Evolutionary conservation across 2,888 invertebrate species (phyloP).

Genomic region (Tiliacea aurago): DNA sequence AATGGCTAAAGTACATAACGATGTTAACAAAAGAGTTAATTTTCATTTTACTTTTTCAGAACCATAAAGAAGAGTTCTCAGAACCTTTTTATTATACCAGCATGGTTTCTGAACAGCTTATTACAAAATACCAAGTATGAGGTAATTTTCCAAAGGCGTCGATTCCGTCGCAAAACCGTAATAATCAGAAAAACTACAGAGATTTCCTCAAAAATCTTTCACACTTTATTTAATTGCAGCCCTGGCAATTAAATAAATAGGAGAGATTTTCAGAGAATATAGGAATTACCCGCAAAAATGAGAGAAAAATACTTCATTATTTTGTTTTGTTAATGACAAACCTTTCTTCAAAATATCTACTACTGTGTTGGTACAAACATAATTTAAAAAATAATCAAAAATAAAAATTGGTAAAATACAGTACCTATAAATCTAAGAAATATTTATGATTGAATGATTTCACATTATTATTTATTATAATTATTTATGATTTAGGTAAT

Average conservation of each 20-base stretch:
- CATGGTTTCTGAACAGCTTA: background rate
- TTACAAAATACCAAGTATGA: slow-evolving; percentile 15
- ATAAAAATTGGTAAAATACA: too few species aligned
- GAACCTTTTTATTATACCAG: slow-evolving; percentile 5
- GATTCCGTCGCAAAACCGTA: slow-evolving; percentile 1
- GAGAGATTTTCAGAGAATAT: slow-evolving; percentile 11
- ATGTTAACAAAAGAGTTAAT: background rate
- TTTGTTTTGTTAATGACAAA: background rate
- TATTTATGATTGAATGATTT: too few species aligned
- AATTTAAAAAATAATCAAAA: too few species aligned
- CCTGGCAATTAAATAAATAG: background rate
- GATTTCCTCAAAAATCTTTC: background rate
- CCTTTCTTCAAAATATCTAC: background rate
- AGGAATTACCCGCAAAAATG: background rate
- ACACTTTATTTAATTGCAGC: background rate
- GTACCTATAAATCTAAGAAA: too few species aligned
- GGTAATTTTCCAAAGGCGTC: background rate
- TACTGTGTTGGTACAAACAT: background rate
- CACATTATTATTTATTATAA: too few species aligned
- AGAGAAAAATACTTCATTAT: background rate
- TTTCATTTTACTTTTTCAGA: background rate
- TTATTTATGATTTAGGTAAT: too few species aligned
- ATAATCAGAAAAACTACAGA: background rate
- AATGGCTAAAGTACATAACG: background rate
- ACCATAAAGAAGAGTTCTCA: background rate